These are phyloP conservation scores for Oithona nana DNA, from an alignment of 2,888 invertebrate species.

Conservation along the genomic window DNA sequence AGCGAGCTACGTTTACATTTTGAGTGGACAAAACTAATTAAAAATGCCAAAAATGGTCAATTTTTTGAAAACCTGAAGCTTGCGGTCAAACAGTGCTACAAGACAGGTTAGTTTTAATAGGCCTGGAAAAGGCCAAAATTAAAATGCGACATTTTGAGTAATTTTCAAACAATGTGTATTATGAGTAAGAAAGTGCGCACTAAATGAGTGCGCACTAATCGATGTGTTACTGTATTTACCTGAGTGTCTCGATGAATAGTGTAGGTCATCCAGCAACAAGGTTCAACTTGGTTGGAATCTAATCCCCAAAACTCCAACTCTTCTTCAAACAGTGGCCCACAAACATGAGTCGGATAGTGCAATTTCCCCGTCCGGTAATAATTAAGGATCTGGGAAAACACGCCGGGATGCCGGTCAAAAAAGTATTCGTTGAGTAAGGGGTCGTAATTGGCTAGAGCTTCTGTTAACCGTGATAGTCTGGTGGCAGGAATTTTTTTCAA, in stretches of 20 bases:
- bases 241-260: constrained; percentile 33
- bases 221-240: no score
- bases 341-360: constrained; percentile 36
- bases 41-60: no score
- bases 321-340: constrained; percentile 35
- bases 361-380: constrained; percentile 45
- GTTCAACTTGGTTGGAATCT: constrained; percentile 36
- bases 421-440: constrained; percentile 72
- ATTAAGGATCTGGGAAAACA: constrained; percentile 70
- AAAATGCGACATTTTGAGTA: no score
- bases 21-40: no score
- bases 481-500: constrained; percentile 78
- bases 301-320: constrained; percentile 36
- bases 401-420: constrained; percentile 72
- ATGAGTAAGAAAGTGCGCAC: no score
- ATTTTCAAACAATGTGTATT: no score
- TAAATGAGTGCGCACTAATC: no score
- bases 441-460: constrained; percentile 71
- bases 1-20: no score
- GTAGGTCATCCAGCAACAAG: constrained; percentile 38
- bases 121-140: no score
- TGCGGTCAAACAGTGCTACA: no score
- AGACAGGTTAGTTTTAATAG: no score
- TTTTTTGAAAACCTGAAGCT: no score
- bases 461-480: constrained; percentile 55